These are phyloP conservation scores for Hemicordylus capensis DNA, from an alignment of 2,113 vertebrate genomes.

Conservation along the genomic window DNA sequence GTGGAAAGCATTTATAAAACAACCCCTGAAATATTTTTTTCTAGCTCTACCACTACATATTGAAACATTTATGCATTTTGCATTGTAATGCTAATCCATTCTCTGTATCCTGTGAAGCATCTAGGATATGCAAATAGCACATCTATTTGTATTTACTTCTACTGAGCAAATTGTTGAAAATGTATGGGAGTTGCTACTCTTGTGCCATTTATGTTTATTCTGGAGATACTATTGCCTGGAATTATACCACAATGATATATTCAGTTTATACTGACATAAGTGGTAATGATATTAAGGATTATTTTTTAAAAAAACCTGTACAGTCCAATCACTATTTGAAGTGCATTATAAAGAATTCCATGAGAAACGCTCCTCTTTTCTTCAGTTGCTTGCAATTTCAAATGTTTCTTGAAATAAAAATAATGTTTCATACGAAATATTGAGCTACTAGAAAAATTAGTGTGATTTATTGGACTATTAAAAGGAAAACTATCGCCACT, in stretches of 20 bases:
- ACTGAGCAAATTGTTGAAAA: neutral
- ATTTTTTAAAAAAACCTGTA: constrained; percentile 9
- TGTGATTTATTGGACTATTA: neutral
- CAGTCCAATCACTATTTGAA: constrained; percentile 36
- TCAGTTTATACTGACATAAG: neutral
- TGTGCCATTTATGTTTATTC: neutral
- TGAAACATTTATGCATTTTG: neutral
- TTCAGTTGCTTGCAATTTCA: neutral
- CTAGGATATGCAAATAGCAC: neutral
- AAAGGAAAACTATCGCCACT: neutral
- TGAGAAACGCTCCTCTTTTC: neutral
- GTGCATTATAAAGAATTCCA: constrained; percentile 13
- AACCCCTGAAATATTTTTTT: no score
- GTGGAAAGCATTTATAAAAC: no score
- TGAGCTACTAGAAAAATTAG: neutral
- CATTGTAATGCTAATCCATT: neutral
- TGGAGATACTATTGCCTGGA: neutral
- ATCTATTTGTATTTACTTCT: neutral
- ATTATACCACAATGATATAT: neutral
- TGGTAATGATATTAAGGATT: neutral
- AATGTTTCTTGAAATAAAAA: neutral
- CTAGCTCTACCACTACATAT: no score
- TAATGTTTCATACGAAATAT: neutral
- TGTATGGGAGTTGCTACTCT: neutral
- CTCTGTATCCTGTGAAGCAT: neutral